A percentile compares a stretch with the other conserved stretches of the same genome.
These are phyloP conservation scores for Rhabdomys dilectus DNA, from an alignment of 2,113 vertebrate genomes.

Conservation along the genomic window DNA sequence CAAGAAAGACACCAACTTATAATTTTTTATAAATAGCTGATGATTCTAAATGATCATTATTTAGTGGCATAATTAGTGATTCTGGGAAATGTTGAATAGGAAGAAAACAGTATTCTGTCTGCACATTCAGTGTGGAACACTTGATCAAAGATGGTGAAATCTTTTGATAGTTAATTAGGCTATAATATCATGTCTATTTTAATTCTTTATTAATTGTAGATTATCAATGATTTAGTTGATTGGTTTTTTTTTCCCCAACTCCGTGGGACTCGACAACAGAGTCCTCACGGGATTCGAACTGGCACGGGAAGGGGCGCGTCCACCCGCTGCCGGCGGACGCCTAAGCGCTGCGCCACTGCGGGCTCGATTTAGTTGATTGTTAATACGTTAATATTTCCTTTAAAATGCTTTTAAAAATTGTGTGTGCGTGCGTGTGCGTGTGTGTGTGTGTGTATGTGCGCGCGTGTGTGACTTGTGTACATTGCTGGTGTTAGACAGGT, in stretches of 20 bases:
- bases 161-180: not conserved
- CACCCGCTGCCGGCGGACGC: no score
- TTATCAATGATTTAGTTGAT: not conserved
- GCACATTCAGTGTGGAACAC: not conserved
- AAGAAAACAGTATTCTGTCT: not conserved
- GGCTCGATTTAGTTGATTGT: not conserved
- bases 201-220: not conserved
- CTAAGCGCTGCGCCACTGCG: no score
- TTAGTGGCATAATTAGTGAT: constrained; percentile 45
- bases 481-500: not conserved
- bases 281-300: no score
- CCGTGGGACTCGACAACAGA: no score
- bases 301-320: no score
- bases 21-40: constrained; percentile 42
- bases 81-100: not conserved
- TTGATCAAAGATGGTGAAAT: not conserved
- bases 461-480: not conserved
- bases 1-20: constrained; percentile 35
- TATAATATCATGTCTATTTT: not conserved
- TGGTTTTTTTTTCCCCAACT: no score
- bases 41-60: constrained; percentile 42
- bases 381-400: not conserved
- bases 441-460: not conserved
- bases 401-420: not conserved
- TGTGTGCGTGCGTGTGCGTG: not conserved